phyloP scores from a whole-genome alignment of 2,113 vertebrate genomes.

The Electrona antarctica region DNA sequence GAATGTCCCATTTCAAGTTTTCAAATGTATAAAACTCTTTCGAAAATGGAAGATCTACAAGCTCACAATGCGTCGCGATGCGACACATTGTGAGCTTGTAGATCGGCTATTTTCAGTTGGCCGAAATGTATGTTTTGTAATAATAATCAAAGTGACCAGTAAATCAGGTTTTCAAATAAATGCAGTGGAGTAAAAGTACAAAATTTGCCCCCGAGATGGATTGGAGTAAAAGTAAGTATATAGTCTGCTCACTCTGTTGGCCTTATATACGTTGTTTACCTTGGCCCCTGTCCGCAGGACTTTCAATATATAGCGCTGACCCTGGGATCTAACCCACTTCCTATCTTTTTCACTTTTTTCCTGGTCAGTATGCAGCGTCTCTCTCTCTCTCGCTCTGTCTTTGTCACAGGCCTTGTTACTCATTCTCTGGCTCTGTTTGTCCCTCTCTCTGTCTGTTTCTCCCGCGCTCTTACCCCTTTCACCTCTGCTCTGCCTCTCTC shows the following conservation, averaged over 20 bases:
- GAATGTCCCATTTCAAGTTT: no score
- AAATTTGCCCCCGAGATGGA: no score
- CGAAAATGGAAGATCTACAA: no score
- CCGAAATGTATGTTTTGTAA: no score
- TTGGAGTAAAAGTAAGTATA: no score
- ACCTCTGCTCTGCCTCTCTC: neutral
- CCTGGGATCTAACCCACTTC: neutral
- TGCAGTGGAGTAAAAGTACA: no score
- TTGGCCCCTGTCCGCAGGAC: constrained; percentile 57
- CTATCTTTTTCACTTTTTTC: neutral
- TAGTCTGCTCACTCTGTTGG: neutral
- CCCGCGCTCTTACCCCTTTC: neutral
- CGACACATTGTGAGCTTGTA: no score
- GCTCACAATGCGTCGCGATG: no score
- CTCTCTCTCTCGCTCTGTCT: constrained; percentile 8
- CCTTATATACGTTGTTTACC: constrained; percentile 68
- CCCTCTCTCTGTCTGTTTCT: neutral
- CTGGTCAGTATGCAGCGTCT: neutral
- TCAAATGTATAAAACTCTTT: no score
- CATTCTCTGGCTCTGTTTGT: neutral
- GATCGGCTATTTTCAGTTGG: no score
- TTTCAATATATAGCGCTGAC: constrained; percentile 46
- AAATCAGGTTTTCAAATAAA: no score
- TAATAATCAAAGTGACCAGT: no score
- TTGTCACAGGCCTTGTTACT: neutral